Conservation (phyloP, 23 tunicate species). For the Diplosoma virens region DNA sequence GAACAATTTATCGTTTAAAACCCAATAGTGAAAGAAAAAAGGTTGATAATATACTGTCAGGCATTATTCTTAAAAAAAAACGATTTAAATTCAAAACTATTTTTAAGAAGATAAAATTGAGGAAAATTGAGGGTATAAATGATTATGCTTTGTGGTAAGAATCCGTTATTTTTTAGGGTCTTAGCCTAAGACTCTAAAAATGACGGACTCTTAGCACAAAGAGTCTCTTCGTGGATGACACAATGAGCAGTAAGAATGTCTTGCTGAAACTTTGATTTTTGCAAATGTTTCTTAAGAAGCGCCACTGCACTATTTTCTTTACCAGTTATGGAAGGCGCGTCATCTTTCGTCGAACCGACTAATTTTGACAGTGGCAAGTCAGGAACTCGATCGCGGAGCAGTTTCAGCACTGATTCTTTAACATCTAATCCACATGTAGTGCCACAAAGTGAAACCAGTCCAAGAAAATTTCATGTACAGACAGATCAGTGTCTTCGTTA, state of each 20-base stretch:
- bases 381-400: constrained; percentile 8
- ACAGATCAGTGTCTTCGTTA: neutral
- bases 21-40: too few species aligned
- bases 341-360: neutral
- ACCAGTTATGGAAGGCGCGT: constrained; percentile 4
- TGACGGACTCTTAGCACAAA: constrained; percentile 10
- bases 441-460: too few species aligned
- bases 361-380: neutral
- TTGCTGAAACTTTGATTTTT: constrained; percentile 1
- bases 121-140: too few species aligned
- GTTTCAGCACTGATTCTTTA: constrained; percentile 9
- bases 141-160: too few species aligned
- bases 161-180: too few species aligned
- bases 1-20: too few species aligned
- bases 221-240: neutral
- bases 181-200: too few species aligned
- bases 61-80: too few species aligned
- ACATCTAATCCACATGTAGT: constrained; percentile 8
- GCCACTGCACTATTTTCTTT: neutral
- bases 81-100: too few species aligned
- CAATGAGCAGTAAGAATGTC: neutral
- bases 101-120: too few species aligned
- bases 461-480: neutral
- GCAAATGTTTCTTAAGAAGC: neutral
- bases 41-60: too few species aligned